Conservation (phyloP, 2,113 vertebrate species). For the Tragelaphus buxtoni region DNA sequence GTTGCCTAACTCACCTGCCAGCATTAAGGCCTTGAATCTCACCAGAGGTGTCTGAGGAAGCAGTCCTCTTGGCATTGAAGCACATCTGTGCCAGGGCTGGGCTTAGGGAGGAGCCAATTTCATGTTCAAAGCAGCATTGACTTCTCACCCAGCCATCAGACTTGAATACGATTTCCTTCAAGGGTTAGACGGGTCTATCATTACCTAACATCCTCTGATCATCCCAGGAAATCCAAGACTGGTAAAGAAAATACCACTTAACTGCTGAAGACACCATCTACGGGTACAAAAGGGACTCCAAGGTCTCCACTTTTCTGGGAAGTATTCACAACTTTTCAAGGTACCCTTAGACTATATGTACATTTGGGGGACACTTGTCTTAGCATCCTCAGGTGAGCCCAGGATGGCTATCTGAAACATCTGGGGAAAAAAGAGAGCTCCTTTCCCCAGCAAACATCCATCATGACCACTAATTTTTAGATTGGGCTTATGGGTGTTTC, state of each 20-base stretch:
- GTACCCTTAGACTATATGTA: conserved; percentile 42
- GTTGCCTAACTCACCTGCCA: conserved; percentile 40
- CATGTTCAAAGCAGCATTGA: conserved; percentile 11
- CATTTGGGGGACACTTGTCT: conserved; percentile 29
- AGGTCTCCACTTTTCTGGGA: neutral
- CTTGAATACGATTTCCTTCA: conserved; percentile 27
- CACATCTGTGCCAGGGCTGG: neutral
- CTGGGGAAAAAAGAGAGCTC: conserved; percentile 10
- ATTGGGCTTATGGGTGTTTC: conserved; percentile 34
- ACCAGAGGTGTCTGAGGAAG: conserved; percentile 43
- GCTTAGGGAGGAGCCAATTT: neutral
- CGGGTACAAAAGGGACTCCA: neutral
- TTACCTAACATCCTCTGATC: neutral
- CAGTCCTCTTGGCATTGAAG: conserved; percentile 8
- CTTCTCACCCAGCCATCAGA: conserved; percentile 12
- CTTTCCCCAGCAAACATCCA: conserved; percentile 21
- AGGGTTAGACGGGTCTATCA: neutral
- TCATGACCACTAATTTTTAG: conserved; percentile 28
- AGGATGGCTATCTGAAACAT: conserved; percentile 18
- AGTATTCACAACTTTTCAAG: conserved; percentile 26
- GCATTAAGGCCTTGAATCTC: neutral
- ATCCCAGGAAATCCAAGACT: conserved; percentile 10
- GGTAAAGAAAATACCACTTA: conserved; percentile 45
- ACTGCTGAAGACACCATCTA: conserved; percentile 22
- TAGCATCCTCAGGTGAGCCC: conserved; percentile 21